A percentile compares a stretch with the other conserved stretches of the same genome.
Evolutionary conservation across 2,888 invertebrate genomes (phyloP).

Genomic region (Tiliacea citrago): DNA sequence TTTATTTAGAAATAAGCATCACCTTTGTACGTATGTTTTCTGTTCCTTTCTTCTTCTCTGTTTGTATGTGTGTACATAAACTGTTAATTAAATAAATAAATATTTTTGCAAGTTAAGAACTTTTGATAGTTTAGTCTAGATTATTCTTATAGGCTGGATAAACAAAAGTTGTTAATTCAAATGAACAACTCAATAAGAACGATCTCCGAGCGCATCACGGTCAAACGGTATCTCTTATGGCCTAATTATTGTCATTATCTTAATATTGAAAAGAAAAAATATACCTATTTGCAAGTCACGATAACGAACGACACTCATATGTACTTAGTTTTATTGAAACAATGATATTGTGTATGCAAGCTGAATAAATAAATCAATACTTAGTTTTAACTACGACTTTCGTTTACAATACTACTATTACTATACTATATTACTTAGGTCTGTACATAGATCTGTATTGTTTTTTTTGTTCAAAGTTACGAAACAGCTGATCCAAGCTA

Average conservation of each 20-base stretch:
- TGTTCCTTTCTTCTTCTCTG: no score
- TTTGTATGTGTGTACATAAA: no score
- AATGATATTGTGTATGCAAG: neutral
- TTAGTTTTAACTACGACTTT: neutral
- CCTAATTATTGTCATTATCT: neutral
- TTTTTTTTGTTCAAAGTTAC: neutral
- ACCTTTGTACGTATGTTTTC: no score
- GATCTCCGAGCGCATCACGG: constrained; percentile 2
- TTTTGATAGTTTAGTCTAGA: neutral
- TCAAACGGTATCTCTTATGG: constrained; percentile 21
- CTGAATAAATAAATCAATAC: neutral
- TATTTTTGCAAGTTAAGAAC: neutral
- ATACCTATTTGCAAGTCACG: constrained; percentile 19
- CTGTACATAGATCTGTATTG: no score
- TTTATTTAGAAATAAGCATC: no score
- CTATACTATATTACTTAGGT: neutral
- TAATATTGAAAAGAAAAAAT: neutral
- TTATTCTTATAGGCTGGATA: neutral
- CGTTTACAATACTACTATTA: neutral
- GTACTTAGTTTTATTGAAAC: neutral
- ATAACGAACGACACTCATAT: neutral
- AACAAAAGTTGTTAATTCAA: neutral
- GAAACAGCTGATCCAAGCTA: constrained; percentile 44
- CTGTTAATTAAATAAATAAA: no score
- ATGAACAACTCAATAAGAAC: constrained; percentile 10